Percentiles rank a stretch among this genome's conserved stretches.
Conservation (phyloP, 2,797 vertebrate species). For the Cichlasoma orientale region DNA sequence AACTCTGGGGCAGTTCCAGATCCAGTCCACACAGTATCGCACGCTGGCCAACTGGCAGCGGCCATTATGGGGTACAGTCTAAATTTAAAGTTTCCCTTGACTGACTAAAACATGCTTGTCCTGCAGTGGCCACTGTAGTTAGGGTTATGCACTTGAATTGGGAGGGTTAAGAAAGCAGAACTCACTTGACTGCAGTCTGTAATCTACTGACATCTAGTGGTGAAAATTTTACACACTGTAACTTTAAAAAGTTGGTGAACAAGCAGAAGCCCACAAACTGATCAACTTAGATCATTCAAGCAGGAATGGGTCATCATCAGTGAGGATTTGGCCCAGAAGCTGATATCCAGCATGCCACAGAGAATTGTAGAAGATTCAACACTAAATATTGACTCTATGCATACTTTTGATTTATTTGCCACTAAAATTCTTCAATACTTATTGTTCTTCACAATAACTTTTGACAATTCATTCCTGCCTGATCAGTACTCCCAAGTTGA, state of each 20-base stretch:
- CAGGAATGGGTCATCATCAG: neutral
- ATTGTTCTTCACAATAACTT: neutral
- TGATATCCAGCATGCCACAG: neutral
- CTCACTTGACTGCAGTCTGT: too few species aligned
- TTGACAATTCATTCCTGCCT: neutral
- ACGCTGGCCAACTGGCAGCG: too few species aligned
- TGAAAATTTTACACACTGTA: neutral
- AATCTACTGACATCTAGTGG: neutral
- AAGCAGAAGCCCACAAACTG: neutral
- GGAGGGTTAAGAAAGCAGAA: too few species aligned
- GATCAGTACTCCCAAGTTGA: neutral
- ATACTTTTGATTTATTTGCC: neutral
- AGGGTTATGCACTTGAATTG: too few species aligned
- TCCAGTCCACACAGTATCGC: too few species aligned
- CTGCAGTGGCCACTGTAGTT: too few species aligned
- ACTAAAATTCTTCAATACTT: neutral
- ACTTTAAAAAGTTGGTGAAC: neutral
- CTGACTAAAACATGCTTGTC: too few species aligned
- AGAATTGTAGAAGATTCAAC: neutral
- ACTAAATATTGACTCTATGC: neutral
- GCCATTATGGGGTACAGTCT: too few species aligned
- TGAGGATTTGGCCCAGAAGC: neutral
- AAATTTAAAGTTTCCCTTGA: too few species aligned
- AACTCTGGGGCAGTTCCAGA: too few species aligned
- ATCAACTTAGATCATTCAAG: too few species aligned